These are phyloP conservation scores for Lycopodina hypogea DNA, from an alignment of 37 sponge, comb jelly and placozoan species.

Conservation along the genomic window DNA sequence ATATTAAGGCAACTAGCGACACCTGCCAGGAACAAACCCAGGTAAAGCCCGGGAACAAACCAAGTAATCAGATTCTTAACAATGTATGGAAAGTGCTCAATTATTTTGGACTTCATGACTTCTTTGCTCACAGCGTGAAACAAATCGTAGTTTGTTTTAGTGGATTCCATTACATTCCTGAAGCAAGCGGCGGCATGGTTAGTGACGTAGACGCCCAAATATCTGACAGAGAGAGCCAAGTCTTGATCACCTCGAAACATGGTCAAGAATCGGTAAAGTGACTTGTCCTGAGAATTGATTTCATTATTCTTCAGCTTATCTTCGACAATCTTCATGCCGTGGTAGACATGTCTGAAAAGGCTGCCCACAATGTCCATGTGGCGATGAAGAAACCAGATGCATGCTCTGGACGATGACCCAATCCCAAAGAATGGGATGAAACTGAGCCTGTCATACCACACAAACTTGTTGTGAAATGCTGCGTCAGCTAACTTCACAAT, in stretches of 20 bases:
- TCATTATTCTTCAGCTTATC: constrained; percentile 6
- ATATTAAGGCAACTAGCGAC: constrained; percentile 10
- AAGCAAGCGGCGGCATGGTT: not conserved
- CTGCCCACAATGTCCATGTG: not conserved
- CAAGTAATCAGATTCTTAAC: constrained; percentile 22
- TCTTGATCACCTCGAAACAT: not conserved
- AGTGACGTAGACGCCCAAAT: not conserved
- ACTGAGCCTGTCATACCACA: constrained; percentile 17
- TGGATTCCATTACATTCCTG: constrained; percentile 1
- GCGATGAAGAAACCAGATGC: not conserved
- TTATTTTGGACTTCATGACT: not conserved
- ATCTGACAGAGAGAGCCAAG: not conserved
- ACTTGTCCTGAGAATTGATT: not conserved
- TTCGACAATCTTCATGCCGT: constrained; percentile 9
- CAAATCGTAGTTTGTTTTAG: not conserved
- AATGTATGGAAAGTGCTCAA: constrained; percentile 7
- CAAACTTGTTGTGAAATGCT: not conserved
- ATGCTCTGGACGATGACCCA: constrained; percentile 5
- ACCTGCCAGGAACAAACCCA: constrained; percentile 4
- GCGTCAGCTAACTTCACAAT: not conserved
- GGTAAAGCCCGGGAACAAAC: constrained; percentile 18
- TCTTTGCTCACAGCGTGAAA: not conserved
- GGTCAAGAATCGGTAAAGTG: not conserved
- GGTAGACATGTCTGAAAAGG: not conserved
- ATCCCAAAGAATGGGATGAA: constrained; percentile 1